Base-by-base conservation (phyloP, 2,888 invertebrate species). In the Lottia scabra region DNA sequence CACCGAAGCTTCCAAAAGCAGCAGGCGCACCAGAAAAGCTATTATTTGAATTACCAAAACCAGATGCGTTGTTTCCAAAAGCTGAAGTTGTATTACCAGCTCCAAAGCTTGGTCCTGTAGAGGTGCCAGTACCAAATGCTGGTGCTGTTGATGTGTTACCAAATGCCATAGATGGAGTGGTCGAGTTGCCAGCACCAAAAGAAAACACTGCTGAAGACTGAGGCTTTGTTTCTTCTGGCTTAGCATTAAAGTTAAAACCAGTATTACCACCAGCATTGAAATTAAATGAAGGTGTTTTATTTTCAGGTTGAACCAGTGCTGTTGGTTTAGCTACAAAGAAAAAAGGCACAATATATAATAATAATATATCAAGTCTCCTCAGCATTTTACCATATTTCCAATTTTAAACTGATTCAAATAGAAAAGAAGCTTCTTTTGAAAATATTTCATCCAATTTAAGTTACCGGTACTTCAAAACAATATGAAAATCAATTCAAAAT, bases 281-380 rank as follows among this genome's bases (percentile, higher is more conserved):
- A 46, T 72, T 70, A 65, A 76, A 78, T 27, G 73, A 64, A 43
- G 77, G 68, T 27, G 69, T 64, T 6, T 67, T 46, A n/a, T 65
- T 69, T 16, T 70, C 73, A 67, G 75, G 72, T n/a, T 67, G 67
- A 68, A 75, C 69, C 3, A 71, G 48, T 30, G 72, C 66, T 46
- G 62, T 71, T 16, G 63, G 56, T 23, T 56, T 56, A 19, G 23
- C 56, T 56, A 13, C 23, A 56, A 56, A 56, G 15, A 10, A 56
- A 23, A 23, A 56, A 56, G 15, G 8, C 30, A 30, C 5, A 38
- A 38, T 38, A 38, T 38, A 38, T 38, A 6, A 8, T 8, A 38
- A 5, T 38, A 6, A 38, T 38, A 8, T 38, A 8, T 10, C 5
- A 38, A 38, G n/a, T n/a, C n/a, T n/a, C n/a, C n/a, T n/a, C n/a